Evolutionary conservation across 2,113 vertebrate species (phyloP), one percentile per base, ranked within the genome.

Genomic region (Prionailurus bengalensis): DNA sequence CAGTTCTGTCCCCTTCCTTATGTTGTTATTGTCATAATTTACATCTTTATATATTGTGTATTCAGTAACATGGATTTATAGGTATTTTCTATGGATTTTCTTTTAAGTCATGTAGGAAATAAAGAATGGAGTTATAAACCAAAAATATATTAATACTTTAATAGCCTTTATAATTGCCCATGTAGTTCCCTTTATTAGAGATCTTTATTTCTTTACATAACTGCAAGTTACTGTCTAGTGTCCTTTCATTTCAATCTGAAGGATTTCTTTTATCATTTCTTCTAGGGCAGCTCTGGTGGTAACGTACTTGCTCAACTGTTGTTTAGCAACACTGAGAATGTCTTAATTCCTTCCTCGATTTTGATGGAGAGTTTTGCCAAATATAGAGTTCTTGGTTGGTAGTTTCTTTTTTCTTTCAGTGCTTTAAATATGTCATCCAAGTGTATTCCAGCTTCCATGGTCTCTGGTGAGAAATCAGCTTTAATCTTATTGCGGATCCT

Each of bases 191-290:
- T 86, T 80, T 91, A 73, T 31, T 39, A 25, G 73, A 79, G 33
- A 94, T 81, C n/a, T 96, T 93, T 48, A 73, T 70, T 85, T 83
- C 61, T 76, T 96, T 33, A 84, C 51, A 61, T 8, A 63, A 70
- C 13, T 84, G 61, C 36, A 53, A 45, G 48, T 78, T 83, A 84
- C 25, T 58, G 16, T 48, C 23, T 73, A 87, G 65, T 87, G 65
- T 91, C 51, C 33, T 86, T 81, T 92, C 33, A 65, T 42, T 58
- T 42, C 9, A 73, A 73, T 55, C n/a, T 73, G 33, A 71, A 87
- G 63, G 17, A 86, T n/a, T 79, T 17, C 23, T 78, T 85, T 95
- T 55, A 45, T 23, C 33, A 73, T 80, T 87, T 95, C 74, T 73
- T 73, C 10, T 65, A 85, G 33, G 74, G n/a, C 1, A 92, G 42